These are phyloP conservation scores for Tenualosa thibaudeaui DNA, from an alignment of 2,797 vertebrate genomes.

Conservation along the genomic window DNA sequence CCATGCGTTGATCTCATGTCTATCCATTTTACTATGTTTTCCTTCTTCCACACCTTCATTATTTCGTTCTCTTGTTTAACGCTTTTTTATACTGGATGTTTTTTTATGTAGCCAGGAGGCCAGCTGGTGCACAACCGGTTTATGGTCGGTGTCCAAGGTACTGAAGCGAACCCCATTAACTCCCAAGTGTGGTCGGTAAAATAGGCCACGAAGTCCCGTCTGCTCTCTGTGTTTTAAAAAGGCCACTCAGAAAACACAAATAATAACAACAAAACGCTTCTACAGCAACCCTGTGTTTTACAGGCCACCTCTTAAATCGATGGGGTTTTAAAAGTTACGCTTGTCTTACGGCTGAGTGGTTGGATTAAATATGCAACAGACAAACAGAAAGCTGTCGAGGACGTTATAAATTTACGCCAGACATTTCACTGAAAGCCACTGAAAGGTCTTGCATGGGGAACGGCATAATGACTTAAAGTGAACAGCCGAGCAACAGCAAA, in stretches of 20 bases:
- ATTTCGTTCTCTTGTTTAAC: neutral
- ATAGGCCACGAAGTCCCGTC: constrained; percentile 27
- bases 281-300: constrained; percentile 8
- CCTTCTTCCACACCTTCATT: neutral
- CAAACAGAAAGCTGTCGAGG: neutral
- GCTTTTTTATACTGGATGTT: neutral
- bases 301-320: neutral
- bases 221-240: neutral
- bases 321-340: neutral
- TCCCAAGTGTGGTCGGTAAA: constrained; percentile 2
- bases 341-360: neutral
- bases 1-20: neutral
- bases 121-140: constrained; percentile 25
- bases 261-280: constrained; percentile 20
- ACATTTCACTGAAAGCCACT: constrained; percentile 9
- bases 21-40: neutral
- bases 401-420: neutral
- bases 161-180: constrained; percentile 34
- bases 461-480: neutral
- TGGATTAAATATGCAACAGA: constrained; percentile 3
- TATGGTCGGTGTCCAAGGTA: constrained; percentile 33
- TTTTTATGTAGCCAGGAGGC: neutral
- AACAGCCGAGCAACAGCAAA: neutral
- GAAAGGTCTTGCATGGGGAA: neutral
- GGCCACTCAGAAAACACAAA: constrained; percentile 13